Base-by-base conservation (phyloP, 2,888 invertebrate species). In the Luperina testacea region DNA sequence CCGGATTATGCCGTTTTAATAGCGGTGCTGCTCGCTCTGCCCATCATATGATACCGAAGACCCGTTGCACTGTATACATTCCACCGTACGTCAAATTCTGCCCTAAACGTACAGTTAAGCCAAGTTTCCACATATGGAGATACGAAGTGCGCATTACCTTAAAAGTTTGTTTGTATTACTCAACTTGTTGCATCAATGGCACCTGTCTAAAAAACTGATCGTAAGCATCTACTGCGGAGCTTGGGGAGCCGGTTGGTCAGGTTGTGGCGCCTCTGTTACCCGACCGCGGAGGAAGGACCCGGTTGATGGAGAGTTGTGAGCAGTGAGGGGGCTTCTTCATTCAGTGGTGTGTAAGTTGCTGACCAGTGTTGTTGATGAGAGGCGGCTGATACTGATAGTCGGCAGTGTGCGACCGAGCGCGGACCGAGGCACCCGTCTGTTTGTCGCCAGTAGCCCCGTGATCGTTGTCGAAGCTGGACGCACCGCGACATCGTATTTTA, bases 351-450 rank as follows among this genome's bases (percentile, higher is more conserved):
- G 15, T n/a, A n/a, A n/a, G n/a, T 38, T 20, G 63, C 38, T 73
- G 79, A 57, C n/a, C 70, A 71, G 64, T 70, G 72, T 64, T 51
- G 69, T 64, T 27, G 69, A 64, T 59, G 38, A 59, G n/a, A 53
- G 45, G n/a, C n/a, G 53, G 45, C 51, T 59, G 72, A 15, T n/a
- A 51, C 51, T 59, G 72, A 15, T n/a, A 51, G 72, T 20, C 51
- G 82, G 61, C 84, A 88, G 89, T 88, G 57, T 78, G 80, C 67
- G 71, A 75, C 3, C 84, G 84, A 80, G 75, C 84, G 85, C 77
- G 82, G 75, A 69, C 72, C 45, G 65, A n/a, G 78, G 11, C 71
- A 73, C 75, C 70, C 84, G 82, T 77, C 70, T 42, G 71, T 72
- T 78, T 75, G 81, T 81, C 75, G 77, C 71, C 51, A 81, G 76